These are phyloP conservation scores for Pollachius pollachius DNA, from an alignment of 2,113 vertebrate genomes.

Conservation along the genomic window DNA sequence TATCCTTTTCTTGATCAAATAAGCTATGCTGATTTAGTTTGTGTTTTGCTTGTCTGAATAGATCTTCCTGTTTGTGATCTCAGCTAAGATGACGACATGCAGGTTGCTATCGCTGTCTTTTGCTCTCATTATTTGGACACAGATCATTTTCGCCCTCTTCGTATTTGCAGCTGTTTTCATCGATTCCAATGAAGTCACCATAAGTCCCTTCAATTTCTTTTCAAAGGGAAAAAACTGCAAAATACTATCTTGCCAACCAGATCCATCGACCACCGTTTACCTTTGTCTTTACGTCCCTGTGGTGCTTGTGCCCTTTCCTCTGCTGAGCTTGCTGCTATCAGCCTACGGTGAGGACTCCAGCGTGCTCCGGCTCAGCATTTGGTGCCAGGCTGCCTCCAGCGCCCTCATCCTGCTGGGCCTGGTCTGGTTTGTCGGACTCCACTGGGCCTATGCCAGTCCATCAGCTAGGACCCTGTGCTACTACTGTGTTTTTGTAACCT, in stretches of 20 bases:
- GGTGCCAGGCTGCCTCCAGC: slow-evolving; percentile 27
- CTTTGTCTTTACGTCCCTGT: slow-evolving; percentile 26
- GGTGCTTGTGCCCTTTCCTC: slow-evolving; percentile 38
- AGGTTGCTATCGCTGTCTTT: not conserved
- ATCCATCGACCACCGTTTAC: no score
- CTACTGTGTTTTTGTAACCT: slow-evolving; percentile 24
- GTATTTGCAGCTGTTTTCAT: slow-evolving; percentile 26
- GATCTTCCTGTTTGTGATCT: no score
- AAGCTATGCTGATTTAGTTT: no score
- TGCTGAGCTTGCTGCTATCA: slow-evolving; percentile 33
- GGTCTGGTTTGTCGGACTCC: slow-evolving; percentile 2
- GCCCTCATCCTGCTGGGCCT: slow-evolving; percentile 18
- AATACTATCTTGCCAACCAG: no score
- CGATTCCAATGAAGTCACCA: slow-evolving; percentile 9
- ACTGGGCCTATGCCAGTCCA: slow-evolving; percentile 15
- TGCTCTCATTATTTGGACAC: slow-evolving; percentile 31
- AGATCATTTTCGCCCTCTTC: slow-evolving; percentile 26
- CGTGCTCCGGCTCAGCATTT: slow-evolving; percentile 6
- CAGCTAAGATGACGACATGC: not conserved
- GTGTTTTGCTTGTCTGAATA: no score
- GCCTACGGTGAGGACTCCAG: slow-evolving; percentile 21
- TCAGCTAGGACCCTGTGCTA: slow-evolving; percentile 21
- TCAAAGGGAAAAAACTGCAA: not conserved
- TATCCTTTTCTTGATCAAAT: no score
- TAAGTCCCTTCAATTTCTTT: slow-evolving; percentile 27